phyloP scores from a whole-genome alignment of 2,888 invertebrate species.

The Villa cingulata region DNA sequence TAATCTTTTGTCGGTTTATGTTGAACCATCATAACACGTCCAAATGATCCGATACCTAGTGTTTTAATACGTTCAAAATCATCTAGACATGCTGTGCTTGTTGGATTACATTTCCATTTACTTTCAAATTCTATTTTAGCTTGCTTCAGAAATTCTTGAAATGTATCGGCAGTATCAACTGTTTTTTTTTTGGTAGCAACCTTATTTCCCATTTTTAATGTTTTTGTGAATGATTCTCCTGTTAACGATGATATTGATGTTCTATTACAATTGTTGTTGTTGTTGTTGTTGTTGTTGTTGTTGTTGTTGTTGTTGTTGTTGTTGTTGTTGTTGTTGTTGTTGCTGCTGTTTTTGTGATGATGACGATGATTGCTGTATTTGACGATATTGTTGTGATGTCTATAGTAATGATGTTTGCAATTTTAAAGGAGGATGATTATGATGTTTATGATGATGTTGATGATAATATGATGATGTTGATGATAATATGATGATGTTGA shows the following conservation, averaged over 20 bases:
- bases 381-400: conserved; percentile 13
- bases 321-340: conserved; percentile 8
- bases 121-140: conserved; percentile 97
- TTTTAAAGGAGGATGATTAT: conserved; percentile 15
- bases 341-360: conserved; percentile 5
- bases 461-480: too few species aligned
- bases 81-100: conserved; percentile 89
- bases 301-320: too few species aligned
- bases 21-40: conserved; percentile 99
- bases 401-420: conserved; percentile 15
- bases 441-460: conserved; percentile 13
- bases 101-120: conserved; percentile 94
- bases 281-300: too few species aligned
- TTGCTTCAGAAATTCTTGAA: conserved; percentile 95
- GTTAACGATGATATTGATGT: not conserved
- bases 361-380: conserved; percentile 11
- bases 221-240: too few species aligned
- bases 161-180: conserved; percentile 96
- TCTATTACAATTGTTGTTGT: conserved; percentile 5
- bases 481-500: too few species aligned
- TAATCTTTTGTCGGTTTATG: conserved; percentile 94
- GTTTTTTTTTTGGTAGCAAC: conserved; percentile 95
- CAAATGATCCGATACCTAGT: conserved; percentile 97
- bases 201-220: conserved; percentile 82
- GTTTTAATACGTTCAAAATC: conserved; percentile 99